Evolutionary conservation across 2,888 invertebrate genomes (phyloP).

Genomic region (Monochamus alternatus): DNA sequence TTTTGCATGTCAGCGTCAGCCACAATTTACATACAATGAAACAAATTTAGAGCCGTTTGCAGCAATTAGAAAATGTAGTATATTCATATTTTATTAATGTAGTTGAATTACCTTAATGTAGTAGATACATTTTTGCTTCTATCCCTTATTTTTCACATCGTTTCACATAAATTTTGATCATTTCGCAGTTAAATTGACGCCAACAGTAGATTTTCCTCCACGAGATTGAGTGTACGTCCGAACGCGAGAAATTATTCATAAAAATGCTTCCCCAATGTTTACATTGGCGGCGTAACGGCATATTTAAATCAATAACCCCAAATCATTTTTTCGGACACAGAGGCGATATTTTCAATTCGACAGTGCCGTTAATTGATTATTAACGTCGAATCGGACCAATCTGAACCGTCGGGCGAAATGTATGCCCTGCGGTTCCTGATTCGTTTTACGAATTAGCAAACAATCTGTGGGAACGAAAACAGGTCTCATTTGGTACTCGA

Average conservation of each 20-base stretch:
- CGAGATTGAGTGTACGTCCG: too few relatives aligned
- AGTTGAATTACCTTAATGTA: too few relatives aligned
- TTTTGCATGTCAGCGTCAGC: not conserved
- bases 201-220: too few relatives aligned
- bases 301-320: not conserved
- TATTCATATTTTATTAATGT: too few relatives aligned
- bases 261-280: not conserved
- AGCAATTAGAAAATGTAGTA: too few relatives aligned
- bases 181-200: too few relatives aligned
- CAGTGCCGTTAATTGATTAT: conserved; percentile 1
- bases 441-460: not conserved
- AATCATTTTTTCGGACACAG: not conserved
- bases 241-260: too few relatives aligned
- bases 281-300: not conserved
- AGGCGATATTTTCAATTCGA: not conserved
- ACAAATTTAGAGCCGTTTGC: too few relatives aligned
- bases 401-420: not conserved
- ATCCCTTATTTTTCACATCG: too few relatives aligned
- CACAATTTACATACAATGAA: too few relatives aligned
- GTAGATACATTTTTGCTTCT: too few relatives aligned
- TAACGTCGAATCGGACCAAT: not conserved
- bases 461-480: not conserved
- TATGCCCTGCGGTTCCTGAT: not conserved
- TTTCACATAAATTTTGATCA: too few relatives aligned
- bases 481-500: not conserved